Evolutionary conservation across 2,888 invertebrate species (phyloP).

Genomic region (Cylloceria caligata): DNA sequence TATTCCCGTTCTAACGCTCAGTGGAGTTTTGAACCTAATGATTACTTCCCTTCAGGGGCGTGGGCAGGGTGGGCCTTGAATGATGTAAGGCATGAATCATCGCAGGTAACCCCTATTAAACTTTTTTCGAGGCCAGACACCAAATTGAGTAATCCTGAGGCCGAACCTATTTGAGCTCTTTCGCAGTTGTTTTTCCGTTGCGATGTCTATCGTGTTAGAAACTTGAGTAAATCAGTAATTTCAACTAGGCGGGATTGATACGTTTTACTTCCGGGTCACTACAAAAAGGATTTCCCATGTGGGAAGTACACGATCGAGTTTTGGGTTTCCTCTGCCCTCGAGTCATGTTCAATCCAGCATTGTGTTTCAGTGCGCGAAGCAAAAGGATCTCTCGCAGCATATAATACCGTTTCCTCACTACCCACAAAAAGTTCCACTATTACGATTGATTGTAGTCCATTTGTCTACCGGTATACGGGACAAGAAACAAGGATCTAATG

Average conservation of each 20-base stretch:
- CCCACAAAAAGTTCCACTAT: conserved; percentile 45
- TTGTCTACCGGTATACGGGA: conserved; percentile 58
- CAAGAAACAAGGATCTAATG: conserved; percentile 69
- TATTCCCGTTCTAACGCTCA: neutral
- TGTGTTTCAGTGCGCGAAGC: conserved; percentile 13
- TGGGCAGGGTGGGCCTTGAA: too few relatives aligned
- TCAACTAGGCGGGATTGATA: conserved; percentile 2
- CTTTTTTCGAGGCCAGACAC: neutral
- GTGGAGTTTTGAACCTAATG: neutral
- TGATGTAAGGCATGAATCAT: neutral
- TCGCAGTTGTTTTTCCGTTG: neutral
- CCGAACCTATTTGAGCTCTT: neutral
- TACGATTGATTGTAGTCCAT: conserved; percentile 64
- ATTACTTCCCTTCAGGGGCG: too few relatives aligned
- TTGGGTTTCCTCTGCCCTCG: neutral
- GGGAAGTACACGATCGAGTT: conserved; percentile 20
- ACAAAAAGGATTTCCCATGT: conserved; percentile 25
- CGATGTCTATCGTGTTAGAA: neutral
- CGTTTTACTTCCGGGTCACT: conserved; percentile 11
- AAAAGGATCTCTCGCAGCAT: conserved; percentile 35
- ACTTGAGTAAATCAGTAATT: conserved; percentile 13
- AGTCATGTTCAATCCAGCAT: conserved; percentile 39
- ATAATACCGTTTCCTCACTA: conserved; percentile 36
- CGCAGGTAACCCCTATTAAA: neutral
- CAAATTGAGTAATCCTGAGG: neutral